A percentile compares a stretch with the other conserved stretches of the same genome.
Conservation (phyloP, 2,797 vertebrate species). For the Hypotaenidia philippensis region DNA sequence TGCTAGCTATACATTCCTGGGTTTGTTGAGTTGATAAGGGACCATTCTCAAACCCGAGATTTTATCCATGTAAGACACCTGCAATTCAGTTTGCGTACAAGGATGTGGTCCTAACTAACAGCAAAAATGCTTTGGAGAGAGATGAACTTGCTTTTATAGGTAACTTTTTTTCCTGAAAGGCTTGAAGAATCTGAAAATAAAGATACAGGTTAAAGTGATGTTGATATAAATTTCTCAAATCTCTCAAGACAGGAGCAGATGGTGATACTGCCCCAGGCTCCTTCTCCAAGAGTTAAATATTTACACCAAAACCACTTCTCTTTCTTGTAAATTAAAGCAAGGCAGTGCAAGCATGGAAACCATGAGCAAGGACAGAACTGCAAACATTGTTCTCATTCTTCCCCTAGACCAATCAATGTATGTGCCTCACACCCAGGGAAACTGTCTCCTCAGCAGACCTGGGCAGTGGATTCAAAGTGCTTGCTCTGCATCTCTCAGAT, state of each 20-base stretch:
- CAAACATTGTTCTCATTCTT: not conserved
- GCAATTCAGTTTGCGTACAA: not conserved
- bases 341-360: not conserved
- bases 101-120: not conserved
- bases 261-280: not conserved
- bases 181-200: not conserved
- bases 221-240: not conserved
- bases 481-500: not conserved
- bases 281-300: not conserved
- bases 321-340: constrained; percentile 20
- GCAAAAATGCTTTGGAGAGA: not conserved
- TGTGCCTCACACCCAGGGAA: not conserved
- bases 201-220: not conserved
- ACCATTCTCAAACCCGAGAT: not conserved
- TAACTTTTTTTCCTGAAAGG: not conserved
- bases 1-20: not conserved
- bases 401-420: not conserved
- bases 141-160: not conserved
- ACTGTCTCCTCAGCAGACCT: constrained; percentile 10
- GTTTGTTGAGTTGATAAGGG: not conserved
- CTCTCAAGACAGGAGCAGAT: not conserved
- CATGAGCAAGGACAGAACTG: not conserved
- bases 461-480: not conserved
- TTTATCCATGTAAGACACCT: not conserved
- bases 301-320: not conserved